Evolutionary conservation across 2,113 vertebrate genomes (phyloP).

Genomic region (Xyrauchen texanus): DNA sequence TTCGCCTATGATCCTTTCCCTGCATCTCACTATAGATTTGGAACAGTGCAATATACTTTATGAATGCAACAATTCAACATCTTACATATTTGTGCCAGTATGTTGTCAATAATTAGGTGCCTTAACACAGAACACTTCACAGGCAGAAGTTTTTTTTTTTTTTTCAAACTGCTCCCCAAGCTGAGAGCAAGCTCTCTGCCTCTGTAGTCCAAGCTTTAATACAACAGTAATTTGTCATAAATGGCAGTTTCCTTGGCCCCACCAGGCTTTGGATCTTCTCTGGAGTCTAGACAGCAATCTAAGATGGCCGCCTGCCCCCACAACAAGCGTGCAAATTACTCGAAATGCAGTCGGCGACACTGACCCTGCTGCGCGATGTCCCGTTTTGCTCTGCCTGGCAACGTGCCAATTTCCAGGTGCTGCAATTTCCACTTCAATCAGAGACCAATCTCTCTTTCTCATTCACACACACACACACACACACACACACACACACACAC

Average conservation of each 20-base stretch:
- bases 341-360: constrained; percentile 6
- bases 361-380: constrained; percentile 10
- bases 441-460: neutral
- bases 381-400: constrained; percentile 12
- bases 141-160: neutral
- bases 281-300: constrained; percentile 30
- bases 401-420: constrained; percentile 18
- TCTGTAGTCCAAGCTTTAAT: constrained; percentile 20
- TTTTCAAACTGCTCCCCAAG: neutral
- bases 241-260: constrained; percentile 18
- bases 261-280: constrained; percentile 7
- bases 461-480: neutral
- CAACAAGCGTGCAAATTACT: constrained; percentile 28
- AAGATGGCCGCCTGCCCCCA: constrained; percentile 34
- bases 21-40: too few species aligned
- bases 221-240: constrained; percentile 31
- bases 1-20: too few species aligned
- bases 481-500: constrained; percentile 19
- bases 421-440: constrained; percentile 47
- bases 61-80: constrained; percentile 6
- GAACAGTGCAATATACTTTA: neutral
- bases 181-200: neutral
- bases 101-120: constrained; percentile 15
- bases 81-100: neutral
- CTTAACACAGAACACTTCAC: neutral